phyloP scores from a whole-genome alignment of 1,140 invertebrate genomes.

The Procambarus virginalis region DNA sequence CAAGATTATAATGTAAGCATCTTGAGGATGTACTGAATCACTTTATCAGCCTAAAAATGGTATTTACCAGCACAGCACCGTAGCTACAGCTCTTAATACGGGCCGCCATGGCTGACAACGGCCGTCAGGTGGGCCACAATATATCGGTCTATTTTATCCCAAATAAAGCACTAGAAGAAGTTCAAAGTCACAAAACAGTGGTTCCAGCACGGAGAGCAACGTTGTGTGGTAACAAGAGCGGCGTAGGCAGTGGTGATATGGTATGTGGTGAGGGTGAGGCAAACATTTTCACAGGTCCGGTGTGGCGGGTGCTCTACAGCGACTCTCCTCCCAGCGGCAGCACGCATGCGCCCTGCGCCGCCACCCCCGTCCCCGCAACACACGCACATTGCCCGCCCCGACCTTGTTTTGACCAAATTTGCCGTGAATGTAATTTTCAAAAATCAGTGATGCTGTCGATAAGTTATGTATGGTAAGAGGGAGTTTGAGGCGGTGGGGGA shows the following conservation, averaged over 20 bases:
- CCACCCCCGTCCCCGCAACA: constrained; percentile 54
- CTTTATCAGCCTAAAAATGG: constrained; percentile 35
- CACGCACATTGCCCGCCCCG: constrained; percentile 17
- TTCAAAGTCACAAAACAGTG: constrained; percentile 47
- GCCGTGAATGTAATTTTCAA: background rate
- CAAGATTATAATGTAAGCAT: constrained; percentile 69
- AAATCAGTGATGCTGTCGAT: background rate
- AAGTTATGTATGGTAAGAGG: background rate
- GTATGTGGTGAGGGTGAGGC: constrained; percentile 58
- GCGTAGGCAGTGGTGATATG: constrained; percentile 50
- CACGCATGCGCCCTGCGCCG: constrained; percentile 67
- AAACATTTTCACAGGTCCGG: constrained; percentile 67
- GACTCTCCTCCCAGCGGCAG: constrained; percentile 48
- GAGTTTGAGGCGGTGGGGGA: background rate
- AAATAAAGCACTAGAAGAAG: constrained; percentile 44
- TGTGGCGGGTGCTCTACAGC: constrained; percentile 59
- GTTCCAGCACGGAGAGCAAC: constrained; percentile 56
- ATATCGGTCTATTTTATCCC: constrained; percentile 46
- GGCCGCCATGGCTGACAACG: constrained; percentile 65
- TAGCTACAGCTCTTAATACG: constrained; percentile 32
- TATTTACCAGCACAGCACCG: constrained; percentile 36
- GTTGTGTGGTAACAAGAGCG: constrained; percentile 53
- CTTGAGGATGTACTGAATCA: constrained; percentile 43
- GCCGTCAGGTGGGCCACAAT: constrained; percentile 63
- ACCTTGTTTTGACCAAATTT: constrained; percentile 7